Conservation (phyloP, 2,888 invertebrate species). For the Ctenicera cuprea region DNA sequence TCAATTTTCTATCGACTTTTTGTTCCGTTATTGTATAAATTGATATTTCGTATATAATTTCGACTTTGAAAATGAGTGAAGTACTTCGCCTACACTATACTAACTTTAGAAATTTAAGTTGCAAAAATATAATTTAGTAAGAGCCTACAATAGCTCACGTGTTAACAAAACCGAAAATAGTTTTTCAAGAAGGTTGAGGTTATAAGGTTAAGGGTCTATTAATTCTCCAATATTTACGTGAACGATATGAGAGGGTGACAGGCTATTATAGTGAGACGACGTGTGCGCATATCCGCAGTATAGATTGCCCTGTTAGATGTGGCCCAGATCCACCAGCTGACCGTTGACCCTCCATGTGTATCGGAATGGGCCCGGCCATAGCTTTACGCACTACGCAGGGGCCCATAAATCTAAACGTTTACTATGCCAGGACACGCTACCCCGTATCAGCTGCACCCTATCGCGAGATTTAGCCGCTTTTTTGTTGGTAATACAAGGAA, state of each 20-base stretch:
- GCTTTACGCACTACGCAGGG: slow-evolving; percentile 48
- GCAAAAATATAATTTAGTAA: no score
- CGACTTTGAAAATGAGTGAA: no score
- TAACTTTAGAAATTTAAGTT: no score
- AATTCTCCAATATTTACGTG: slow-evolving; percentile 6
- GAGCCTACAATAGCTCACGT: no score
- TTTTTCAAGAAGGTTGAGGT: background rate
- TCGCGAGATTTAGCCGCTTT: slow-evolving; percentile 47
- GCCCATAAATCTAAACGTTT: slow-evolving; percentile 48
- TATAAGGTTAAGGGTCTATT: background rate
- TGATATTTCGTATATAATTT: no score
- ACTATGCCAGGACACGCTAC: slow-evolving; percentile 52
- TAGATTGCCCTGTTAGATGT: slow-evolving; percentile 35
- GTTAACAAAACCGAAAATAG: background rate
- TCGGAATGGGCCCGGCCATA: slow-evolving; percentile 49
- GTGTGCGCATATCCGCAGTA: slow-evolving; percentile 45
- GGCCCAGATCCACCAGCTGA: slow-evolving; percentile 49
- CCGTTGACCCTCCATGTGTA: slow-evolving; percentile 53
- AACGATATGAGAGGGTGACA: slow-evolving; percentile 15
- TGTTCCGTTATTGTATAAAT: no score
- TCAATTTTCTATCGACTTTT: no score
- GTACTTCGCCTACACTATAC: no score
- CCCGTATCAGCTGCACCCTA: slow-evolving; percentile 51
- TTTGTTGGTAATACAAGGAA: slow-evolving; percentile 27
- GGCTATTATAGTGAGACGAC: slow-evolving; percentile 23